Conservation (phyloP, 1,140 invertebrate species). For the Tribolium castaneum region DNA sequence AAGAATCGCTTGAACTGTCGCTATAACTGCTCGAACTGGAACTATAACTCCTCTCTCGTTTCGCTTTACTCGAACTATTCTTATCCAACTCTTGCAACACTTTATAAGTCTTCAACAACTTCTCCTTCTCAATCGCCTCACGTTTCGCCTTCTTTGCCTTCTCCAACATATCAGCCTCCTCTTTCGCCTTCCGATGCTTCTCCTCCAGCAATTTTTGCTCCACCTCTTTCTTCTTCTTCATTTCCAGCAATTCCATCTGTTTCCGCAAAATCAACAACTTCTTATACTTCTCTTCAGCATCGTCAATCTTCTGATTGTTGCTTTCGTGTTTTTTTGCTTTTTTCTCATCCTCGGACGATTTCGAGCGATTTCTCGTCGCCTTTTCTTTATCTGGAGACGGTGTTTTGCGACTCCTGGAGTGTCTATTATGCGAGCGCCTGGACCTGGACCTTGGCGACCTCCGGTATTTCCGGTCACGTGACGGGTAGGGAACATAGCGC, state of each 20-base stretch:
- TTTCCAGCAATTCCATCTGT: conserved; percentile 67
- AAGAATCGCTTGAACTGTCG: conserved; percentile 28
- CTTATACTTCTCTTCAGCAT: conserved; percentile 65
- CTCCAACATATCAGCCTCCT: conserved; percentile 66
- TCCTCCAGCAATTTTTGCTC: conserved; percentile 64
- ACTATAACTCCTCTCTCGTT: conserved; percentile 45
- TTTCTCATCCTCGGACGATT: conserved; percentile 34
- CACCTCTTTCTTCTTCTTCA: conserved; percentile 62
- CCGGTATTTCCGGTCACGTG: background rate
- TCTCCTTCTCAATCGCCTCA: conserved; percentile 62
- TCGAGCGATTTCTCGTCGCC: conserved; percentile 45
- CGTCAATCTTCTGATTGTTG: conserved; percentile 56
- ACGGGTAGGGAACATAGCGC: background rate
- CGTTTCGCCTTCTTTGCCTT: conserved; percentile 64
- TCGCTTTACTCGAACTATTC: conserved; percentile 49
- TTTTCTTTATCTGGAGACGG: conserved; percentile 44
- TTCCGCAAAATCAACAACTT: conserved; percentile 66
- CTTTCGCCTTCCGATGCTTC: conserved; percentile 64
- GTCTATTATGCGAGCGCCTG: conserved; percentile 10
- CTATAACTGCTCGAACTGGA: conserved; percentile 44
- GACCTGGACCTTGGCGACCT: conserved; percentile 46
- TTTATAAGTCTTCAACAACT: conserved; percentile 61
- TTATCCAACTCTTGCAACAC: conserved; percentile 60
- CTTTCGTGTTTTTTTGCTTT: conserved; percentile 46
- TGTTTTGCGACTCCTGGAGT: background rate